These are phyloP conservation scores for Oreochromis grahami DNA, from an alignment of 2,797 vertebrate species.

Conservation along the genomic window DNA sequence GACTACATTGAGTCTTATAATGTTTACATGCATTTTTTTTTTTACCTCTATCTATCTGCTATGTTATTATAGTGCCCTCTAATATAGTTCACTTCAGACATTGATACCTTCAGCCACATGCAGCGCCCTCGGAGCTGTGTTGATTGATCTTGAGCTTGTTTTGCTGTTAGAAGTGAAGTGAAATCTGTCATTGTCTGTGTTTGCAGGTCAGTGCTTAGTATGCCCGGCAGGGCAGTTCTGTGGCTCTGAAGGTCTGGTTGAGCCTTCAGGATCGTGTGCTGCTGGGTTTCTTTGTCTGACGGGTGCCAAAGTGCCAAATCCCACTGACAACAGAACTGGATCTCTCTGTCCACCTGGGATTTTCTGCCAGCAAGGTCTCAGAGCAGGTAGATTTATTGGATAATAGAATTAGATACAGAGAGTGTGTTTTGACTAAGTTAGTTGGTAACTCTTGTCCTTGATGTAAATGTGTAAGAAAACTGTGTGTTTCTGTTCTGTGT, in stretches of 20 bases:
- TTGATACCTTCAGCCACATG: not conserved
- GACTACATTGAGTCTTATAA: not conserved
- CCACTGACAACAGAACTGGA: conserved; percentile 76
- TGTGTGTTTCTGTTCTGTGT: not conserved
- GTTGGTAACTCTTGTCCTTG: not conserved
- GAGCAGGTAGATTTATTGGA: conserved; percentile 58
- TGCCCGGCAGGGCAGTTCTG: conserved; percentile 80
- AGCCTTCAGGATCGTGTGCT: conserved; percentile 75
- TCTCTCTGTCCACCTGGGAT: conserved; percentile 72
- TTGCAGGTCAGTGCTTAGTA: conserved; percentile 73
- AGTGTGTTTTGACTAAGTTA: not conserved
- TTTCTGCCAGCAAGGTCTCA: conserved; percentile 71
- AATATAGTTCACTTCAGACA: not conserved
- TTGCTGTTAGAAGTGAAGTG: not conserved
- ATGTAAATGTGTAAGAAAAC: not conserved
- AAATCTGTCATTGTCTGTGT: conserved; percentile 32
- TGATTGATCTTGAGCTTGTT: conserved; percentile 26
- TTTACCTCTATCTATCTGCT: not conserved
- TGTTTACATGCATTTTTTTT: not conserved
- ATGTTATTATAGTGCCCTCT: not conserved
- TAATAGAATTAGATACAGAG: not conserved
- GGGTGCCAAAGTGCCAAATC: conserved; percentile 73
- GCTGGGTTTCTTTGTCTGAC: conserved; percentile 77
- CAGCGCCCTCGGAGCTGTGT: not conserved
- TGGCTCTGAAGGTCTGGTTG: conserved; percentile 72